phyloP scores from a whole-genome alignment of 2,113 vertebrate species.

The Alectura lathami region DNA sequence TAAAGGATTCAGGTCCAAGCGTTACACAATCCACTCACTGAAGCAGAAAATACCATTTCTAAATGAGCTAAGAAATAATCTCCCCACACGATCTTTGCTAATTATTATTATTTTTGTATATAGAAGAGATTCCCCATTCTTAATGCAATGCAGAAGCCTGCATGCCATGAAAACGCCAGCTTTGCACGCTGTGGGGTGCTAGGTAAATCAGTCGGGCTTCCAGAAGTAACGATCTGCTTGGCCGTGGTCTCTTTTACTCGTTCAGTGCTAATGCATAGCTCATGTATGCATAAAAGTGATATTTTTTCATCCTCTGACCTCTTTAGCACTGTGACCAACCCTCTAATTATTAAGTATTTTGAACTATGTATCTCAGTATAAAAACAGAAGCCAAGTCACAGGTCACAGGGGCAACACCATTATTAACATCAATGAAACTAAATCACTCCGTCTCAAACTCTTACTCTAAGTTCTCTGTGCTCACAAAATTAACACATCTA shows the following conservation, averaged over 20 bases:
- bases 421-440: conserved; percentile 62
- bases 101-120: neutral
- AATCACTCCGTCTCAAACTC: neutral
- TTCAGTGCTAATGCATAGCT: neutral
- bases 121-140: neutral
- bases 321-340: conserved; percentile 32
- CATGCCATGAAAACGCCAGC: neutral
- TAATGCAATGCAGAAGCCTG: neutral
- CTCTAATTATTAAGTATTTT: conserved; percentile 67
- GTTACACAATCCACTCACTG: neutral
- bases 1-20: neutral
- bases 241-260: neutral
- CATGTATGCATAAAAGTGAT: neutral
- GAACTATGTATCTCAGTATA: conserved; percentile 35
- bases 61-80: neutral
- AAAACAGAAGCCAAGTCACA: conserved; percentile 62
- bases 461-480: neutral
- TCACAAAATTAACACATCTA: neutral
- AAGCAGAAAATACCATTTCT: neutral
- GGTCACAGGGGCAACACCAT: conserved; percentile 22
- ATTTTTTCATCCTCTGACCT: conserved; percentile 48
- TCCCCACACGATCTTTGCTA: neutral
- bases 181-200: neutral
- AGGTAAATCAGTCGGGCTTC: conserved; percentile 21
- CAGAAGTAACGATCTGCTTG: neutral